These are phyloP conservation scores for Mamestra brassicae DNA, from an alignment of 2,888 invertebrate species.

Conservation along the genomic window DNA sequence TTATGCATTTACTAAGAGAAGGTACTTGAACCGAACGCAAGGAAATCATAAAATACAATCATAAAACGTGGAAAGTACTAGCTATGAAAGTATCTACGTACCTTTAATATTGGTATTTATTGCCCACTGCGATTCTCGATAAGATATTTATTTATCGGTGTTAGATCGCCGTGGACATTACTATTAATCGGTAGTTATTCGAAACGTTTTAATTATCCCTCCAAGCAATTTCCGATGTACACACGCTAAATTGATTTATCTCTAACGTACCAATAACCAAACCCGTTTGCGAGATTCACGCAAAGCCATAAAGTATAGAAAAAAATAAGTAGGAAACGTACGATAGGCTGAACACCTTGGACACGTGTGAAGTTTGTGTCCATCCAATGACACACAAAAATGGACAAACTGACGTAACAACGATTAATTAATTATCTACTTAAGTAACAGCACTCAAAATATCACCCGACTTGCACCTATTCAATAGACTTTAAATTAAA, in stretches of 20 bases:
- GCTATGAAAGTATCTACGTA: neutral
- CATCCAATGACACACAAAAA: conserved; percentile 53
- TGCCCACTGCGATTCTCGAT: conserved; percentile 37
- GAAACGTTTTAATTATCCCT: conserved; percentile 46
- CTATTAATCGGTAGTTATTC: conserved; percentile 52
- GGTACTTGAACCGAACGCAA: conserved; percentile 51
- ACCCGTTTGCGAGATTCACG: conserved; percentile 65
- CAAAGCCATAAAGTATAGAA: conserved; percentile 61
- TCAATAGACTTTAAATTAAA: conserved; percentile 47
- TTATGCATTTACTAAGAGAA: conserved; percentile 38
- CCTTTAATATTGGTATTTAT: conserved; percentile 36
- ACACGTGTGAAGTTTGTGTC: conserved; percentile 71
- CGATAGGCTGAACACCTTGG: conserved; percentile 66
- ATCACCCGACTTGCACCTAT: conserved; percentile 11
- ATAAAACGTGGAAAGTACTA: conserved; percentile 39
- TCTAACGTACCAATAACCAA: conserved; percentile 40
- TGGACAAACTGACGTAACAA: conserved; percentile 47
- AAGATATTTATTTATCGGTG: conserved; percentile 37
- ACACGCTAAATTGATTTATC: conserved; percentile 53
- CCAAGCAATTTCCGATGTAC: conserved; percentile 42
- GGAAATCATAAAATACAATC: conserved; percentile 57
- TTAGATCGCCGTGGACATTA: conserved; percentile 27
- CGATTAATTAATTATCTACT: conserved; percentile 58
- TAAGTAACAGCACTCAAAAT: conserved; percentile 42
- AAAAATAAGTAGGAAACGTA: conserved; percentile 56